Evolutionary conservation across 2,113 vertebrate species (phyloP).

Genomic region (Alosa alosa): DNA sequence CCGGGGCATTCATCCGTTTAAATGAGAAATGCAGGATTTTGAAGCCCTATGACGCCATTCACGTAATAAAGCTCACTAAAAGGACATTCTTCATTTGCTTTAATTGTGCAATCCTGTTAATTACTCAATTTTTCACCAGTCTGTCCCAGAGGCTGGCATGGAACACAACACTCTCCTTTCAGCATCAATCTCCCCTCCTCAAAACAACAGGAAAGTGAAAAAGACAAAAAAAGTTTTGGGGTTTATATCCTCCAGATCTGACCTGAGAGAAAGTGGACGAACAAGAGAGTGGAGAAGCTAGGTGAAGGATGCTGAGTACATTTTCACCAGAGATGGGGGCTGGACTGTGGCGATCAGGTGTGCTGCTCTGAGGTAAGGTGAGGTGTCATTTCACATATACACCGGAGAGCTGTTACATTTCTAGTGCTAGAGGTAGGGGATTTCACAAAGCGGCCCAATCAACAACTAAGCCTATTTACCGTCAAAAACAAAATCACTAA

Average conservation of each 20-base stretch:
- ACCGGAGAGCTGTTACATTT: too few species aligned
- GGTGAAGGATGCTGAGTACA: background rate
- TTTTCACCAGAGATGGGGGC: background rate
- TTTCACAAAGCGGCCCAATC: too few species aligned
- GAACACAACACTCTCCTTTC: constrained; percentile 7
- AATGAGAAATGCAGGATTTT: background rate
- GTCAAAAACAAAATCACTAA: too few species aligned
- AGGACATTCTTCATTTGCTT: background rate
- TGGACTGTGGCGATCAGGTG: background rate
- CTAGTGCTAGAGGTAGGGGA: too few species aligned
- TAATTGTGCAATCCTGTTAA: background rate
- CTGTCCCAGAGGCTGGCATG: background rate
- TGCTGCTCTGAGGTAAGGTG: background rate
- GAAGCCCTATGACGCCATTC: background rate
- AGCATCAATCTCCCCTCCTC: background rate
- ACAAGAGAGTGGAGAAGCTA: background rate
- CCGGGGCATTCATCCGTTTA: background rate
- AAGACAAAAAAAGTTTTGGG: background rate
- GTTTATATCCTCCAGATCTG: background rate
- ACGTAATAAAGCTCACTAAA: background rate
- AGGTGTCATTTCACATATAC: background rate
- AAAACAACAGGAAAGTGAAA: background rate
- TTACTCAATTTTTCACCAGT: background rate
- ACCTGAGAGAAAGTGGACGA: background rate
- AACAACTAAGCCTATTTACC: too few species aligned